Evolutionary conservation across 2,113 vertebrate species (phyloP).

Genomic region (Clarias macrocephalus): DNA sequence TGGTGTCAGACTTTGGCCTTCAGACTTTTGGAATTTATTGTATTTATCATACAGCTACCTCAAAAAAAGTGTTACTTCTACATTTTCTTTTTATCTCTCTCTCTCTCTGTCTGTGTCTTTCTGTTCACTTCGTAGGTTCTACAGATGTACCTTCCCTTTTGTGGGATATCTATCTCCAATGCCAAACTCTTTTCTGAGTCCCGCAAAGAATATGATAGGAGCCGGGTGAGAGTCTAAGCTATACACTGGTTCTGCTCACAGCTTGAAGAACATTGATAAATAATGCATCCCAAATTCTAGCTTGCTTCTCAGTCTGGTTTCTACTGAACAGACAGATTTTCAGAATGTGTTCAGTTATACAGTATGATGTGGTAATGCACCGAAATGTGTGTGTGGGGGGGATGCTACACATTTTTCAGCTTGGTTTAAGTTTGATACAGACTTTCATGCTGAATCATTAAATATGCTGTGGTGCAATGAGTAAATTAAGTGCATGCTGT

Average conservation of each 20-base stretch:
- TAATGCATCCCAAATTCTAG: slow-evolving; percentile 30
- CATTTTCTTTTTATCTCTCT: slow-evolving; percentile 16
- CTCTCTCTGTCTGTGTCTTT: not conserved
- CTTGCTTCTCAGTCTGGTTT: slow-evolving; percentile 34
- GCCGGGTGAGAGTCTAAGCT: slow-evolving; percentile 62
- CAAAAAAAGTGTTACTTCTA: not conserved
- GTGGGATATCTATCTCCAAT: slow-evolving; percentile 75
- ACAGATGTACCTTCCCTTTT: slow-evolving; percentile 78
- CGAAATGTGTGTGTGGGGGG: not conserved
- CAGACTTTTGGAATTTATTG: not conserved
- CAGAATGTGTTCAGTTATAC: not conserved
- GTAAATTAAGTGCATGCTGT: slow-evolving; percentile 22
- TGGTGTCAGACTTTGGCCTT: not conserved
- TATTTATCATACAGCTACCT: not conserved
- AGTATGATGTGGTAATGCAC: not conserved
- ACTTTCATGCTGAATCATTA: not conserved
- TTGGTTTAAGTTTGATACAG: not conserved
- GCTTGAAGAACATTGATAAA: slow-evolving; percentile 38
- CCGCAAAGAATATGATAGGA: slow-evolving; percentile 76
- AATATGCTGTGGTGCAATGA: not conserved
- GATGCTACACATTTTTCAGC: not conserved
- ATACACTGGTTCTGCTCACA: slow-evolving; percentile 22
- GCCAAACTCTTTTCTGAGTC: slow-evolving; percentile 78
- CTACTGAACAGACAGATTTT: slow-evolving; percentile 18
- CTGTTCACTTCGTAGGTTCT: slow-evolving; percentile 64